phyloP scores from a whole-genome alignment of 2,888 invertebrate species.

The Desoria tigrina region DNA sequence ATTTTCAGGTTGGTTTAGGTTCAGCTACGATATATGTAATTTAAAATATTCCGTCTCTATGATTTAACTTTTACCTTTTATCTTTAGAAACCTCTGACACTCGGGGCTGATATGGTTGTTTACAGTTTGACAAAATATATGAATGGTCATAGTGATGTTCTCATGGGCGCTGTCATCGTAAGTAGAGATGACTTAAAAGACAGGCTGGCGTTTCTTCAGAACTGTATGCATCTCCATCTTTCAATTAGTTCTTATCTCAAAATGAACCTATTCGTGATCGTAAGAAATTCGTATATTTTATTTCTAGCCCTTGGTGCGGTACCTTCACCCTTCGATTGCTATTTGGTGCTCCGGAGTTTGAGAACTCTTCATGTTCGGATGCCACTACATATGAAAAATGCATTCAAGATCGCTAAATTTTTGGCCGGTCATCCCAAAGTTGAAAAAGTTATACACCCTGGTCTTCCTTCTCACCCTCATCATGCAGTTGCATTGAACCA shows the following conservation, averaged over 20 bases:
- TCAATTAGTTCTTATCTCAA: neutral
- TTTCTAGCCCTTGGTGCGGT: constrained; percentile 43
- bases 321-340: constrained; percentile 63
- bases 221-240: constrained; percentile 63
- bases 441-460: constrained; percentile 15
- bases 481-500: constrained; percentile 77
- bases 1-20: constrained; percentile 58
- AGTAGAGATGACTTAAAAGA: constrained; percentile 72
- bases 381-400: constrained; percentile 61
- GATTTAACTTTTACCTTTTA: neutral
- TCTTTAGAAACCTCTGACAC: constrained; percentile 74
- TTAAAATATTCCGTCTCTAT: neutral
- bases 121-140: constrained; percentile 75
- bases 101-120: constrained; percentile 87
- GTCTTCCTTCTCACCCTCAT: constrained; percentile 80
- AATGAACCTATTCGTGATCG: too few species aligned
- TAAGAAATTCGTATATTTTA: too few species aligned
- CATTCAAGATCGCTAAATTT: constrained; percentile 59
- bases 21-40: neutral
- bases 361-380: constrained; percentile 63
- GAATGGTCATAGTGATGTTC: constrained; percentile 91
- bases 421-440: constrained; percentile 60
- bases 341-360: constrained; percentile 62
- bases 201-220: constrained; percentile 80
- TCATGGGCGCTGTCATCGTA: constrained; percentile 87